Percentiles rank a stretch among this genome's conserved stretches.
Evolutionary conservation across 2,797 vertebrate species (phyloP).

Genomic region (Falco novaeseelandiae): DNA sequence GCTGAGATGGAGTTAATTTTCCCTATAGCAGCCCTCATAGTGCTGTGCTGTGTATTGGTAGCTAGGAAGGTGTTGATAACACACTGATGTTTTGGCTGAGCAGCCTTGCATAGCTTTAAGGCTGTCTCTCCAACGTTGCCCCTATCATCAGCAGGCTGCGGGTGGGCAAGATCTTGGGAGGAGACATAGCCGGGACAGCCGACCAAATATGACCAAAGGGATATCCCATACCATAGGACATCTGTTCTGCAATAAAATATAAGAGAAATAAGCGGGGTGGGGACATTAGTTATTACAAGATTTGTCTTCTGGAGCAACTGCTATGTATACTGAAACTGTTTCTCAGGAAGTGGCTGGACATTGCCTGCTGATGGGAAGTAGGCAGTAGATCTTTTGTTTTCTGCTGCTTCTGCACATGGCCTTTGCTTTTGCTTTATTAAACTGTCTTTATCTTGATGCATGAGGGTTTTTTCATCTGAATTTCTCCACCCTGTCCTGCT

Average conservation of each 20-base stretch:
- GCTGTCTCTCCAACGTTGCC: neutral
- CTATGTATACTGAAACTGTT: neutral
- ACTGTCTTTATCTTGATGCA: neutral
- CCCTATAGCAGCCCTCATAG: neutral
- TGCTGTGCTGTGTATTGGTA: neutral
- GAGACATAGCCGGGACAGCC: neutral
- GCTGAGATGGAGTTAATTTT: neutral
- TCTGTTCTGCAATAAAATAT: neutral
- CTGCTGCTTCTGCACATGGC: neutral
- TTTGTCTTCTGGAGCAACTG: neutral
- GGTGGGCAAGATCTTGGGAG: neutral
- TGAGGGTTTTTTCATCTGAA: neutral
- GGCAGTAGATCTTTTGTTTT: neutral
- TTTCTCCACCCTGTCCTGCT: neutral
- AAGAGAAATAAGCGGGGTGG: neutral
- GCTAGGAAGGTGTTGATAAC: neutral
- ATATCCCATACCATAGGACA: neutral
- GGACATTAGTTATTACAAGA: accelerated
- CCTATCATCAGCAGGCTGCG: neutral
- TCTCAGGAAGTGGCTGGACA: neutral
- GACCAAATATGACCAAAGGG: neutral
- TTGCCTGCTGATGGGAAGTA: neutral
- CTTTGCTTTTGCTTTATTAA: neutral
- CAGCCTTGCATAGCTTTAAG: neutral
- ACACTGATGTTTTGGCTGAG: neutral